Evolutionary conservation across 2,888 invertebrate species (phyloP).

Genomic region (Rhodophaea formosa): DNA sequence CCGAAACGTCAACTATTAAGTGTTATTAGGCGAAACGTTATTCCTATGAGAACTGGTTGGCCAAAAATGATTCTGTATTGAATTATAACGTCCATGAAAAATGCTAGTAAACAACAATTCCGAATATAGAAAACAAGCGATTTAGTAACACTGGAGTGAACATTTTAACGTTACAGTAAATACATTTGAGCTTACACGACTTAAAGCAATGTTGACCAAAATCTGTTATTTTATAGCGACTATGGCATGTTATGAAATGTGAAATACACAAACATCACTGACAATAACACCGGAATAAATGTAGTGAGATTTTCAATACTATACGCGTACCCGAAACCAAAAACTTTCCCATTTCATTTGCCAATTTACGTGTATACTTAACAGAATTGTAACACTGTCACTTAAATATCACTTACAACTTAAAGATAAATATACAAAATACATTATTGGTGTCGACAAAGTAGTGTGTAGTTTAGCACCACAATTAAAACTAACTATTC

Average conservation of each 20-base stretch:
- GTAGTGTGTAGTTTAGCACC: slow-evolving; percentile 63
- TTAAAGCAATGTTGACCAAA: slow-evolving; percentile 20
- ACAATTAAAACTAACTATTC: slow-evolving; percentile 61
- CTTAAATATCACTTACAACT: slow-evolving; percentile 54
- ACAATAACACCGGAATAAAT: slow-evolving; percentile 31
- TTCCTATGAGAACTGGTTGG: no score
- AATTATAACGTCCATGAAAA: slow-evolving; percentile 20
- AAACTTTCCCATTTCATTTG: slow-evolving; percentile 41
- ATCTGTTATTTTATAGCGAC: slow-evolving; percentile 24
- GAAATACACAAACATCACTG: slow-evolving; percentile 20
- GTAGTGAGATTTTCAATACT: slow-evolving; percentile 42
- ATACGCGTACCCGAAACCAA: slow-evolving; percentile 22
- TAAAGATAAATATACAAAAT: slow-evolving; percentile 57
- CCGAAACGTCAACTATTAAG: no score
- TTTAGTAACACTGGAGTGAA: slow-evolving; percentile 22
- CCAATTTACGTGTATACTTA: slow-evolving; percentile 34
- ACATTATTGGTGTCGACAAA: slow-evolving; percentile 65
- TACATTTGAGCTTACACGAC: slow-evolving; percentile 24
- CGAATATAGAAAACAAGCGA: slow-evolving; percentile 26
- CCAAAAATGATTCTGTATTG: no score
- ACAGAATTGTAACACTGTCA: slow-evolving; percentile 48
- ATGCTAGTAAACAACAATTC: slow-evolving; percentile 26
- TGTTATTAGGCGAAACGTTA: no score
- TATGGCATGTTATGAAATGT: slow-evolving; percentile 27
- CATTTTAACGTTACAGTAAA: slow-evolving; percentile 20